A percentile compares a stretch with the other conserved stretches of the same genome.
Evolutionary conservation across 1,140 invertebrate species (phyloP).

Genomic region (Drosophila guanche): DNA sequence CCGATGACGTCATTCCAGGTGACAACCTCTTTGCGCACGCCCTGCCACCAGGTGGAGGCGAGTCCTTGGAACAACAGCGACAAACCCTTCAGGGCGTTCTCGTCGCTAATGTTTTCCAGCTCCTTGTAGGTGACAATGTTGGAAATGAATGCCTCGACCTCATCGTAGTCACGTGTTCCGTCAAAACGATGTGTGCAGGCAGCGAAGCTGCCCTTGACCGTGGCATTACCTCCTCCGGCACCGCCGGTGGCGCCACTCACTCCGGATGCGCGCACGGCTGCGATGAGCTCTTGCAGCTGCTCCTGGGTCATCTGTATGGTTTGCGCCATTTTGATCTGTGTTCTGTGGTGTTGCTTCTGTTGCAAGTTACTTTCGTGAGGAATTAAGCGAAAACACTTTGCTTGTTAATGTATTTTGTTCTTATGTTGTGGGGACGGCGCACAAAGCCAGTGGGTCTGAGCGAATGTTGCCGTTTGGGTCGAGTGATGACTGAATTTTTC

Average conservation of each 20-base stretch:
- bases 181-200: constrained; percentile 59
- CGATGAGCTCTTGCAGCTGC: constrained; percentile 65
- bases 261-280: constrained; percentile 45
- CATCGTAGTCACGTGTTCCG: constrained; percentile 67
- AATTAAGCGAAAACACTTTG: constrained; percentile 16
- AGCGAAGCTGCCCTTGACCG: constrained; percentile 71
- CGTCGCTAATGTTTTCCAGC: constrained; percentile 73
- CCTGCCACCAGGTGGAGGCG: constrained; percentile 84
- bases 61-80: constrained; percentile 80
- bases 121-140: constrained; percentile 71
- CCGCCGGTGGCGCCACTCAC: constrained; percentile 29
- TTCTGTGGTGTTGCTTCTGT: constrained; percentile 14
- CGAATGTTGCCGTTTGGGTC: constrained; percentile 57
- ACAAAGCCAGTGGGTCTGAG: constrained; percentile 57
- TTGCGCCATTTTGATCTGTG: constrained; percentile 40
- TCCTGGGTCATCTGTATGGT: constrained; percentile 66
- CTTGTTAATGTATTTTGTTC: constrained; percentile 8
- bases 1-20: constrained; percentile 73
- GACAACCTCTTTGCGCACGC: constrained; percentile 78
- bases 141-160: constrained; percentile 76
- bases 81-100: constrained; percentile 82
- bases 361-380: neutral
- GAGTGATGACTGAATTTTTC: constrained; percentile 41
- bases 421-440: constrained; percentile 25
- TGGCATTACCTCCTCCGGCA: constrained; percentile 21